Evolutionary conservation across 2,113 vertebrate genomes (phyloP).

Genomic region (Chitala chitala): DNA sequence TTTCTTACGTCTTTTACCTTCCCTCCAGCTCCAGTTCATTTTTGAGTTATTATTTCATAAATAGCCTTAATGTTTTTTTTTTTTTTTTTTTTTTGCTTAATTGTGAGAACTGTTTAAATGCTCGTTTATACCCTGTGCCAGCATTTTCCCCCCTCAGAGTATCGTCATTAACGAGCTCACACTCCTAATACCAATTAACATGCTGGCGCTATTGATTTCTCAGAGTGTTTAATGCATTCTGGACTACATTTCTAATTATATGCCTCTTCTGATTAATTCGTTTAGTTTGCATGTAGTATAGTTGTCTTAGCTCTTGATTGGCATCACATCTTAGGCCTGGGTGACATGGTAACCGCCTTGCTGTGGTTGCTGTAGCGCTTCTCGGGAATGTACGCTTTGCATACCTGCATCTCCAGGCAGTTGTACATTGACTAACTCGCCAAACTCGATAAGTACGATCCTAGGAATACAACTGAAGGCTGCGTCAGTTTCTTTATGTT

Average conservation of each 20-base stretch:
- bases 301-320: slow-evolving; percentile 14
- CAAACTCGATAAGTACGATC: too few relatives aligned
- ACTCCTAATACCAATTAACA: slow-evolving; percentile 42
- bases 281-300: slow-evolving; percentile 21
- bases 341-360: neutral
- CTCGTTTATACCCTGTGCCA: neutral
- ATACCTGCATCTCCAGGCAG: too few relatives aligned
- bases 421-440: too few relatives aligned
- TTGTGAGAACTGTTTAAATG: neutral
- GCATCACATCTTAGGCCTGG: neutral
- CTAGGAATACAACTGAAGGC: too few relatives aligned
- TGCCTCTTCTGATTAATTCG: slow-evolving; percentile 30
- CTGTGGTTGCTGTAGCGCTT: neutral
- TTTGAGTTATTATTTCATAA: neutral
- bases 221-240: slow-evolving; percentile 35
- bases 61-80: neutral
- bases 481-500: too few relatives aligned
- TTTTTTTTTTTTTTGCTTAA: slow-evolving; percentile 8
- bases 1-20: too few relatives aligned
- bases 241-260: slow-evolving; percentile 45
- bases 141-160: neutral
- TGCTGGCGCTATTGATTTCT: slow-evolving; percentile 36
- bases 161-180: slow-evolving; percentile 35
- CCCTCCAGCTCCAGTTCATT: too few relatives aligned
- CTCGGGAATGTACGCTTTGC: too few relatives aligned